Percentiles rank a stretch among this genome's conserved stretches.
phyloP scores from a whole-genome alignment of 2,797 vertebrate genomes.

The Lycodopsis pacificus region DNA sequence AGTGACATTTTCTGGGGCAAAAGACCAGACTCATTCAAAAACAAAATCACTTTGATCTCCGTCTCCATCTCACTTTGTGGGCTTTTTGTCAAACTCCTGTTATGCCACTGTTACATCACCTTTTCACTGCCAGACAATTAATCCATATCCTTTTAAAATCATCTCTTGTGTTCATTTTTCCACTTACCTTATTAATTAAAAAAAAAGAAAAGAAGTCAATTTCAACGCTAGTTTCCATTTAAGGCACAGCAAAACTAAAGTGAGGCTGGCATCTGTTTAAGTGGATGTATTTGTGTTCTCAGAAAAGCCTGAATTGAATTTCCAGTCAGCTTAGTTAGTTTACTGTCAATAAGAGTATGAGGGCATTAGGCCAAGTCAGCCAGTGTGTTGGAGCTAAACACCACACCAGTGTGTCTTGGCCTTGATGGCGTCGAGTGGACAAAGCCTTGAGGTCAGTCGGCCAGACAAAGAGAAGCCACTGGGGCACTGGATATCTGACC shows the following conservation, averaged over 20 bases:
- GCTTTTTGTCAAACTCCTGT: slow-evolving; percentile 43
- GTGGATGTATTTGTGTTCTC: slow-evolving; percentile 16
- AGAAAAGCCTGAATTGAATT: slow-evolving; percentile 17
- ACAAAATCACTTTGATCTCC: slow-evolving; percentile 58
- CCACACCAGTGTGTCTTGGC: slow-evolving; percentile 31
- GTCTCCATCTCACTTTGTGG: slow-evolving; percentile 44
- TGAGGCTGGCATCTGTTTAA: slow-evolving; percentile 18
- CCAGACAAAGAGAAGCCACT: slow-evolving; percentile 25
- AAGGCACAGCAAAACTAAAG: not conserved
- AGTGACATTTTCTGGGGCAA: slow-evolving; percentile 62
- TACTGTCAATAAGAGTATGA: slow-evolving; percentile 6
- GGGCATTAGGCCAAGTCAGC: slow-evolving; percentile 16
- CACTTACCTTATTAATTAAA: slow-evolving; percentile 19
- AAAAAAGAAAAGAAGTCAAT: not conserved
- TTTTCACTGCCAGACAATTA: slow-evolving; percentile 23
- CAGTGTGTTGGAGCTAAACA: slow-evolving; percentile 46
- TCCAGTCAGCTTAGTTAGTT: slow-evolving; percentile 33
- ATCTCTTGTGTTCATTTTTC: slow-evolving; percentile 26
- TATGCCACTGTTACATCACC: slow-evolving; percentile 25
- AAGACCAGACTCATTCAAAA: slow-evolving; percentile 49
- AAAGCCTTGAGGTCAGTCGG: slow-evolving; percentile 28
- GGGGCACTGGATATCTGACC: slow-evolving; percentile 10
- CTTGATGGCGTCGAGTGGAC: slow-evolving; percentile 19
- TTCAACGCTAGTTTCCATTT: slow-evolving; percentile 22
- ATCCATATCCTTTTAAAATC: slow-evolving; percentile 16